These are phyloP conservation scores for Danio jaintianensis DNA, from an alignment of 2,797 vertebrate genomes.

Conservation along the genomic window DNA sequence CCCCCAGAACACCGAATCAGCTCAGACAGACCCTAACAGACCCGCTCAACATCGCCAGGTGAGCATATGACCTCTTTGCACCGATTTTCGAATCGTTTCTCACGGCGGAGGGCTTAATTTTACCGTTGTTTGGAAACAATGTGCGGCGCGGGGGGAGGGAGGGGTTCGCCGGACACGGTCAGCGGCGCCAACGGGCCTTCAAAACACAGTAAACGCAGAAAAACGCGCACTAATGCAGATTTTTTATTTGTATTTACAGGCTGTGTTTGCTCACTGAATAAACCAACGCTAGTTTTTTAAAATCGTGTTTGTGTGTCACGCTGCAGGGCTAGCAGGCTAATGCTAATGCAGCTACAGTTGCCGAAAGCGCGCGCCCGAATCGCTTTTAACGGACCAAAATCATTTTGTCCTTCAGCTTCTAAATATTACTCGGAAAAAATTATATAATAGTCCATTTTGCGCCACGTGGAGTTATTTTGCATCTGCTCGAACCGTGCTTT, in stretches of 20 bases:
- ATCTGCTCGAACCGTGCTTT: no score
- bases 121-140: conserved; percentile 35
- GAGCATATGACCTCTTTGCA: neutral
- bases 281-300: neutral
- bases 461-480: no score
- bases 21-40: conserved; percentile 64
- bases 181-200: neutral
- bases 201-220: neutral
- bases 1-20: conserved; percentile 50
- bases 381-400: neutral
- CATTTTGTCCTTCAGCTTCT: fast-evolving
- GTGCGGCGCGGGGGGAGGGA: conserved; percentile 41
- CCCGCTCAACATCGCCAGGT: conserved; percentile 65
- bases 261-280: conserved; percentile 51
- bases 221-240: fast-evolving
- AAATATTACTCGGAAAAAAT: neutral
- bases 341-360: conserved; percentile 17
- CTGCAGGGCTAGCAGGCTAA: conserved; percentile 20
- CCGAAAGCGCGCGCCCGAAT: neutral
- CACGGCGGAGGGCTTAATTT: neutral
- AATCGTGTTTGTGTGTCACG: neutral
- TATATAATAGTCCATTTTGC: neutral
- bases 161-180: conserved; percentile 20
- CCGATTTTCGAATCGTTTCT: neutral
- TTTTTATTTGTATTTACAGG: neutral